Base-by-base conservation (phyloP, 2,888 invertebrate species). In the Ophion costatus region DNA sequence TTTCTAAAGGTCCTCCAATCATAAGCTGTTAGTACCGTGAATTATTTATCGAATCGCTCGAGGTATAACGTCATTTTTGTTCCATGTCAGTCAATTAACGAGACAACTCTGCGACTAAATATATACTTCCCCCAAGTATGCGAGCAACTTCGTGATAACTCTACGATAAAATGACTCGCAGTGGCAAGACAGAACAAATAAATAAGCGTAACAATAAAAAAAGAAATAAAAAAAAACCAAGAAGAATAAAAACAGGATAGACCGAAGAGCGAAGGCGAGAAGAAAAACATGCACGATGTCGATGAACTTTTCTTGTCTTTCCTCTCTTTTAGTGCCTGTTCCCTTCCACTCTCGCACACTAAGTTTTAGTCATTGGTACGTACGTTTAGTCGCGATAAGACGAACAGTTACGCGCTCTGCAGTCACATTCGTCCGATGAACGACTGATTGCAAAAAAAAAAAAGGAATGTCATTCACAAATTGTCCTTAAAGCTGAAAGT, bases 51-150 rank as follows among this genome's bases (percentile, higher is more conserved):
- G 86, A 88, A 84, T 88, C 78, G 78, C 75, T 79, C 70, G 85
- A 85, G 82, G 75, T 73, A 56, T 71, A 82, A 59, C 59, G 38
- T 81, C 75, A 73, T 86, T 70, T 79, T 82, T 80, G 82, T 84
- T 83, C 81, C 73, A 81, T 61, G 45, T 80, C 82, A 84, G 88
- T 89, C 88, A 89, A 89, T 89, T 88, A 89, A 86, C 67, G 83
- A 84, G 82, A 85, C 84, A 82, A 81, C 80, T 81, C 64, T 74
- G 61, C 71, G n/a, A 71, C 66, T 78, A 78, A 71, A 79, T 63
- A 75, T 63, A 75, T 69, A 57, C 45, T 22, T 75, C 38, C 57
- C 38, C 76, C 77, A 79, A 73, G 70, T n/a, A 84, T 42, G 78
- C 51, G 70, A 71, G 75, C 78, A 79, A 81, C 78, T 73, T 84